Evolutionary conservation across 2,113 vertebrate genomes (phyloP).

Genomic region (Xyrauchen texanus): DNA sequence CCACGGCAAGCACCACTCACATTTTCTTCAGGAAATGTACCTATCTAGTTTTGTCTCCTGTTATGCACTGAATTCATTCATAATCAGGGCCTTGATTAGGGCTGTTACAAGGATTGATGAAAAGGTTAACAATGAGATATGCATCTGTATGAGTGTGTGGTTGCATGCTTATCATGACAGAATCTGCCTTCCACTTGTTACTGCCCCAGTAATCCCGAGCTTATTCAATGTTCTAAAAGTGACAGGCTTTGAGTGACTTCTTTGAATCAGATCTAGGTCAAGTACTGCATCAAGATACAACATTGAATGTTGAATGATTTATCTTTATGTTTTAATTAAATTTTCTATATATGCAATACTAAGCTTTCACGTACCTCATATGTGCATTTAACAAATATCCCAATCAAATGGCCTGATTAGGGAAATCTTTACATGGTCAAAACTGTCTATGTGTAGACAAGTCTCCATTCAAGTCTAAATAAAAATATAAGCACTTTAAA

Average conservation of each 20-base stretch:
- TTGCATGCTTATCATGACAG: background rate
- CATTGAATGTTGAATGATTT: slow-evolving; percentile 42
- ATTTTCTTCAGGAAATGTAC: no score
- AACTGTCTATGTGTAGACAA: slow-evolving; percentile 32
- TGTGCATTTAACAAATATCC: slow-evolving; percentile 48
- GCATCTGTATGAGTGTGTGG: background rate
- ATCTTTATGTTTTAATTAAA: slow-evolving; percentile 31
- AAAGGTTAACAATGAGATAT: background rate
- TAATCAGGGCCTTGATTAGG: slow-evolving; percentile 34
- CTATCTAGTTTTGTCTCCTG: slow-evolving; percentile 24
- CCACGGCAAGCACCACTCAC: no score
- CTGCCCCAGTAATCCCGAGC: background rate
- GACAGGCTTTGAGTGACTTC: slow-evolving; percentile 5
- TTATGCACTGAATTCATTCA: slow-evolving; percentile 38
- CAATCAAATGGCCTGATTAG: slow-evolving; percentile 35
- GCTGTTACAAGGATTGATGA: slow-evolving; percentile 32
- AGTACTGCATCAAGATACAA: slow-evolving; percentile 46
- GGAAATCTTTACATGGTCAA: slow-evolving; percentile 42
- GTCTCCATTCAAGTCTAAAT: slow-evolving; percentile 39
- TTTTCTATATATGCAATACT: slow-evolving; percentile 54
- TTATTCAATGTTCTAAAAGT: background rate
- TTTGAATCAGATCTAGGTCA: slow-evolving; percentile 2
- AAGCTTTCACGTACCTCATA: slow-evolving; percentile 56
- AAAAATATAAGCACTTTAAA: slow-evolving; percentile 59
- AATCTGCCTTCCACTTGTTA: background rate